Base-by-base conservation (phyloP, 2,888 invertebrate genomes). In the Unio pictorum region DNA sequence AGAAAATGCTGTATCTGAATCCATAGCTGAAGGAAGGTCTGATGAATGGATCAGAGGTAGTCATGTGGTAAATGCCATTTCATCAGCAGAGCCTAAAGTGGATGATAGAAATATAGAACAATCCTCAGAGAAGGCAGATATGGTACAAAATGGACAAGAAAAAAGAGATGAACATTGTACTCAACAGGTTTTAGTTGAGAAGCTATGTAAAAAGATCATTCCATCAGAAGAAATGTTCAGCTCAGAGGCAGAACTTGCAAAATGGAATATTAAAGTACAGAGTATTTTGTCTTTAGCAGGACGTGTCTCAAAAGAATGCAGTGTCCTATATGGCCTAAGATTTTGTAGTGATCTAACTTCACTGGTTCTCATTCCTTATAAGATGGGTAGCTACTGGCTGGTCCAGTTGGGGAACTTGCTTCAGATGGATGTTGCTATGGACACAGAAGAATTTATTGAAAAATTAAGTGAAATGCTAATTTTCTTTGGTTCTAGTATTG, bases 191-290 rank as follows among this genome's bases (percentile, higher is more conserved):
- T 28, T 72, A 18, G 72, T 72, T 23, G 30, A 68, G 20, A 15
- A 63, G 3, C 20, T 68, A 2, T 68, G 72, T 34, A 34, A 62
- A n/a, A 68, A 63, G 55, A 66, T 72, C 66, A 23, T 72, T 8
- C 72, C 72, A 30, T 59, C 72, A n/a, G 45, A 20, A 8, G 18
- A 26, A n/a, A 61, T 58, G 15, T 4, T 72, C n/a, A 30, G 45
- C 18, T 26, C 18, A 15, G 56, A 62, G 56, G 26, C 58, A 58
- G 58, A 54, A 5, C 55, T 69, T 20, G 23, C 54, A 34, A 8
- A 5, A 3, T 72, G 72, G 72, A 45, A 55, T n/a, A 66, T 57
- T 18, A 62, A 66, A 20, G 66, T 66, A 15, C 63, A 45, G 20
- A 11, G 7, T 3, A 55, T 66, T 17, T 54, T 69, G 8, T 28